Evolutionary conservation across 2,888 invertebrate species (phyloP).

Genomic region (Temnothorax unifasciatus): DNA sequence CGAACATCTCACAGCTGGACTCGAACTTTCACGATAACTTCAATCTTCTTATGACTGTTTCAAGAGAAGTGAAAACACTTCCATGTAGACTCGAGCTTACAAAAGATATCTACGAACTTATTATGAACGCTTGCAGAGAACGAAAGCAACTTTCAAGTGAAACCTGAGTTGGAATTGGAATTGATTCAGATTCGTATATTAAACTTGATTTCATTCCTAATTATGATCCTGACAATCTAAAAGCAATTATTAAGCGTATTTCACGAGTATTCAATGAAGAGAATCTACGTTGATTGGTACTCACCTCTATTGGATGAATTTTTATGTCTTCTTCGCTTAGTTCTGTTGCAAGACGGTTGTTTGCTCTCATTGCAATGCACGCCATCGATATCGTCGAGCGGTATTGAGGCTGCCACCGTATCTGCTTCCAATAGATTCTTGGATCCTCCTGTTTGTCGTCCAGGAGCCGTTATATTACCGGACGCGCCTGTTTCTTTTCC

Average conservation of each 20-base stretch:
- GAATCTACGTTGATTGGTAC: constrained; percentile 23
- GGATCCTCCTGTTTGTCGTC: constrained; percentile 77
- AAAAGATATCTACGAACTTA: background rate
- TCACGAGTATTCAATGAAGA: background rate
- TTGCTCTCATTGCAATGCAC: constrained; percentile 61
- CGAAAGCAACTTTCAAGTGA: background rate
- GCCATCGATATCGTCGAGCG: constrained; percentile 79
- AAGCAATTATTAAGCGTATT: background rate
- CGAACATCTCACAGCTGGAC: background rate
- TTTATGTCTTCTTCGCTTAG: constrained; percentile 73
- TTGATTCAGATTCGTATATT: background rate
- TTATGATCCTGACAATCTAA: background rate
- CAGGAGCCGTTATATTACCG: constrained; percentile 77
- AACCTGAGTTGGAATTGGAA: background rate
- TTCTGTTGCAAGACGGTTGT: constrained; percentile 43
- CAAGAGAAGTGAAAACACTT: background rate
- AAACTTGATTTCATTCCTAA: background rate
- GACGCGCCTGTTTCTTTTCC: constrained; percentile 85
- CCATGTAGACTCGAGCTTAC: background rate
- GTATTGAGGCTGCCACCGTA: constrained; percentile 87
- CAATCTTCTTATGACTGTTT: background rate
- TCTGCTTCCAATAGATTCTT: constrained; percentile 88
- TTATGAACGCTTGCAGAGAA: background rate
- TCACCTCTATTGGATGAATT: constrained; percentile 77
- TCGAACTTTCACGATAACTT: background rate